Evolutionary conservation across 2,888 invertebrate genomes (phyloP).

Genomic region (Eilema griseolum): DNA sequence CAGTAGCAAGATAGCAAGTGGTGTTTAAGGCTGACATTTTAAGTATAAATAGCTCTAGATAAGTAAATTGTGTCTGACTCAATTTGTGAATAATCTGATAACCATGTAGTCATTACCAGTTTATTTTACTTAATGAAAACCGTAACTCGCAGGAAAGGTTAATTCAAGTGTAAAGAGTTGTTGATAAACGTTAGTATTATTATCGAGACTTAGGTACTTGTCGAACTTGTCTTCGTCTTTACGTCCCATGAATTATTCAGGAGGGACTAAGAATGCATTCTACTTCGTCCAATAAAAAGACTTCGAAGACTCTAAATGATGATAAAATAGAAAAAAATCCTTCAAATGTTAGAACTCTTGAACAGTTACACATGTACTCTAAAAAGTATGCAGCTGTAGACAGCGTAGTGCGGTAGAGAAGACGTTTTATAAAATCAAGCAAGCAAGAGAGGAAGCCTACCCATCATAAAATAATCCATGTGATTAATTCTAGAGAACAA

Average conservation of each 20-base stretch:
- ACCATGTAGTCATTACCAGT: not conserved
- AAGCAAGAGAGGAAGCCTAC: not conserved
- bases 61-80: not conserved
- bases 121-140: not conserved
- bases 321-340: conserved; percentile 10
- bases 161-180: not conserved
- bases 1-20: not conserved
- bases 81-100: not conserved
- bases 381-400: not conserved
- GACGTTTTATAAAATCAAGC: not conserved
- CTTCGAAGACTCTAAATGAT: not conserved
- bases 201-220: conserved; percentile 45
- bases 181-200: conserved; percentile 18
- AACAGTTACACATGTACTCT: too few relatives aligned
- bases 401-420: not conserved
- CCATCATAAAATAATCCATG: conserved; percentile 18
- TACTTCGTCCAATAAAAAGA: conserved; percentile 50
- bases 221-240: conserved; percentile 52
- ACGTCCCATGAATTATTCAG: conserved; percentile 62
- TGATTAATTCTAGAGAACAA: conserved; percentile 44
- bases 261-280: conserved; percentile 52
- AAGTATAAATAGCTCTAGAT: not conserved
- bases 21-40: not conserved
- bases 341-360: not conserved
- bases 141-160: not conserved